A percentile compares a stretch with the other conserved stretches of the same genome.
These are phyloP conservation scores for Asobara japonica DNA, from an alignment of 1,140 invertebrate species.

Conservation along the genomic window DNA sequence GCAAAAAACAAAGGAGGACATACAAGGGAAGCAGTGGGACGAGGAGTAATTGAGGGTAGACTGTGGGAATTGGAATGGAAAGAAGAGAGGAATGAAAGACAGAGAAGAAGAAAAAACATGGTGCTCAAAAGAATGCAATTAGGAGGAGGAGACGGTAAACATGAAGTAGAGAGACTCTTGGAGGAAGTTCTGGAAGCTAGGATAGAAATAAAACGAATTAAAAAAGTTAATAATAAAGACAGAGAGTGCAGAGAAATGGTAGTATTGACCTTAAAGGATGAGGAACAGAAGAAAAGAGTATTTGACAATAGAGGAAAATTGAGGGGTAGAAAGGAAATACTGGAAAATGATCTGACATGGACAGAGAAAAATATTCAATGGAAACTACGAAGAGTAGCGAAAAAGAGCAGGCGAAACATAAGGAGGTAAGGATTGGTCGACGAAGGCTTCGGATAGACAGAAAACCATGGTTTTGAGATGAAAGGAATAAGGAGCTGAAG, in stretches of 20 bases:
- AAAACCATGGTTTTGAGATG: not conserved
- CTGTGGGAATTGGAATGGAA: not conserved
- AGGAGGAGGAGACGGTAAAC: not conserved
- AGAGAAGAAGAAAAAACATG: not conserved
- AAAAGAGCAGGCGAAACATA: not conserved
- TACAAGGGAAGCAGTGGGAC: no score
- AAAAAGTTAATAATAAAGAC: not conserved
- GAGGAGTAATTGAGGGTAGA: no score
- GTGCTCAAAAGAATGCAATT: not conserved
- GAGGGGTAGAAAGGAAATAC: not conserved
- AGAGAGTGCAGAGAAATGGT: not conserved
- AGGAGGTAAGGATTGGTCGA: not conserved
- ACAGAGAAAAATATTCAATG: not conserved
- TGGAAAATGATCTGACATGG: not conserved
- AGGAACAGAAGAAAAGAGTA: not conserved
- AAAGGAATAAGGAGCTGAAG: not conserved
- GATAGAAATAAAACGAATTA: not conserved
- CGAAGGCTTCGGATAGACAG: not conserved
- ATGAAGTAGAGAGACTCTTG: not conserved
- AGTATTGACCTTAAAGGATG: not conserved
- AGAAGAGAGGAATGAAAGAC: not conserved
- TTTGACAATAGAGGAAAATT: not conserved
- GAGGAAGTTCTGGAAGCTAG: not conserved
- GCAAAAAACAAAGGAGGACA: no score
- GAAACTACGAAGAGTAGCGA: not conserved